phyloP scores from a whole-genome alignment of 2,113 vertebrate genomes.

The Spilogale gracilis region DNA sequence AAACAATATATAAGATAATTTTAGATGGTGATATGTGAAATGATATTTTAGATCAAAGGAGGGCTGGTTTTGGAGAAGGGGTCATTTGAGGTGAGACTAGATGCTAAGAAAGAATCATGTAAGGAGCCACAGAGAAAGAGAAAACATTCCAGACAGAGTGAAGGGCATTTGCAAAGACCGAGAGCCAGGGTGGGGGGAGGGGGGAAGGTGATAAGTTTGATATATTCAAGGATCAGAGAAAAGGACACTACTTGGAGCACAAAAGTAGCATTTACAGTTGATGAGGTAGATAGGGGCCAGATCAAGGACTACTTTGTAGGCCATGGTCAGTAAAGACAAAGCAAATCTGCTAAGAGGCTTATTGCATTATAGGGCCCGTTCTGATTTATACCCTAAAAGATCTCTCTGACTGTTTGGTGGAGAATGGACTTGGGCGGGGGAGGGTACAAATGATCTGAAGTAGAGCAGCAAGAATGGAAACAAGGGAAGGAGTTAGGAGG shows the following conservation, averaged over 20 bases:
- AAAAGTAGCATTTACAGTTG: not conserved
- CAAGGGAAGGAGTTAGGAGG: not conserved
- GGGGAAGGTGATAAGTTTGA: not conserved
- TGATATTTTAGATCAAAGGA: not conserved
- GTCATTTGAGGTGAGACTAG: not conserved
- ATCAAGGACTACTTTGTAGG: not conserved
- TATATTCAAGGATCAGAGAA: not conserved
- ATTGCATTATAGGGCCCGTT: not conserved
- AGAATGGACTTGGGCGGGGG: fast-evolving
- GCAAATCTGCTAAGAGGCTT: not conserved
- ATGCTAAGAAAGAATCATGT: not conserved
- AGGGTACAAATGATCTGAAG: fast-evolving
- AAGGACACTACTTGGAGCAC: not conserved
- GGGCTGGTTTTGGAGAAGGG: not conserved
- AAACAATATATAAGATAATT: not conserved
- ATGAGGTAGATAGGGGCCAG: not conserved
- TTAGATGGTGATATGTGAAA: not conserved
- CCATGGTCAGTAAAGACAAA: not conserved
- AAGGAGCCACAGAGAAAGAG: not conserved
- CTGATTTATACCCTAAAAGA: not conserved
- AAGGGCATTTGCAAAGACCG: not conserved
- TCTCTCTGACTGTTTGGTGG: not conserved
- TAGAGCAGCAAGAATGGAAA: not conserved
- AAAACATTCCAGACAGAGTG: not conserved
- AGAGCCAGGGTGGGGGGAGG: too few species aligned